Conservation (phyloP, 2,888 invertebrate species). For the Cephus sareptanus region DNA sequence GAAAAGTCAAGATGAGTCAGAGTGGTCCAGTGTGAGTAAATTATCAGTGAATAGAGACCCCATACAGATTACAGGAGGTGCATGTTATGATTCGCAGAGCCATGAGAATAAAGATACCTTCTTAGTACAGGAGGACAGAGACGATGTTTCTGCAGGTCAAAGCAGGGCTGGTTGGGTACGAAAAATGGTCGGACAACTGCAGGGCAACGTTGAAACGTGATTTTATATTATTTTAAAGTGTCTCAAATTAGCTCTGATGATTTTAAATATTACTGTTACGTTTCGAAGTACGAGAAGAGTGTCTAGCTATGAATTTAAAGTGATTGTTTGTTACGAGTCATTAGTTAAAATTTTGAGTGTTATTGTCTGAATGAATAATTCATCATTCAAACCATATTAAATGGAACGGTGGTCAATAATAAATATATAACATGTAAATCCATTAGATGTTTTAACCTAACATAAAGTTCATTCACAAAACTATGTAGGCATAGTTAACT, state of each 20-base stretch:
- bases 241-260: background rate
- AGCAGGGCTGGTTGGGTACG: constrained; percentile 63
- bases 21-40: background rate
- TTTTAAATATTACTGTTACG: background rate
- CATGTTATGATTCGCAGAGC: background rate
- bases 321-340: background rate
- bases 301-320: background rate
- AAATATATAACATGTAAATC: background rate
- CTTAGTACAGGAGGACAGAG: constrained; percentile 36
- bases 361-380: constrained; percentile 3
- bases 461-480: background rate
- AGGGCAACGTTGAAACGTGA: constrained; percentile 56
- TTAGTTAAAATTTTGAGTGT: constrained; percentile 12
- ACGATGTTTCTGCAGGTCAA: constrained; percentile 61
- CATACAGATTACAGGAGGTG: background rate
- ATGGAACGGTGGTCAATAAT: background rate
- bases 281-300: background rate
- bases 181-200: constrained; percentile 61
- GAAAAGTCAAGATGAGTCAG: background rate
- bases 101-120: background rate
- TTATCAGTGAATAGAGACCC: background rate
- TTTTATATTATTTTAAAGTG: constrained; percentile 10
- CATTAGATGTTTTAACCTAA: background rate
- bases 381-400: constrained; percentile 2
- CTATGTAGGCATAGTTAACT: background rate